phyloP scores from a whole-genome alignment of 2,113 vertebrate genomes.

The Antechinus stuartii region DNA sequence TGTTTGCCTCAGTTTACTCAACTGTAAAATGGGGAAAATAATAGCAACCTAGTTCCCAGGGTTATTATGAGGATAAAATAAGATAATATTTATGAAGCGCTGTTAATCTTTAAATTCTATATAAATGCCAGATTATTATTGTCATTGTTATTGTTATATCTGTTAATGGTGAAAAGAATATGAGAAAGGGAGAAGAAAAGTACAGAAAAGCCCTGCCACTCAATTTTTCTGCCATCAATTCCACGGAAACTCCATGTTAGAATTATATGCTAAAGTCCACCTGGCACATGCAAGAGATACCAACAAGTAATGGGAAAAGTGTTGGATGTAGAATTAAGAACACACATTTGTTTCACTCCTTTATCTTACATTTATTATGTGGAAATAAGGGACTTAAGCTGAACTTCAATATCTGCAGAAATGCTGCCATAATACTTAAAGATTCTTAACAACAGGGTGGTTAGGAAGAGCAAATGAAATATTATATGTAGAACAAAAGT shows the following conservation, averaged over 20 bases:
- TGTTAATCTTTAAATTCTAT: background rate
- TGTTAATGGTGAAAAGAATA: conserved; percentile 55
- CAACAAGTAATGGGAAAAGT: background rate
- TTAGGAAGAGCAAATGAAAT: too few species aligned
- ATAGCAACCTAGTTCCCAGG: background rate
- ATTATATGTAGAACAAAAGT: too few species aligned
- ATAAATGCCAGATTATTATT: background rate
- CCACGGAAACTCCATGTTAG: conserved; percentile 39
- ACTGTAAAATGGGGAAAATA: background rate
- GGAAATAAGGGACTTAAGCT: background rate
- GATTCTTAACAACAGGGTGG: too few species aligned
- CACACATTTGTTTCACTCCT: background rate
- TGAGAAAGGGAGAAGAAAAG: conserved; percentile 42
- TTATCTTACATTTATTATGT: background rate
- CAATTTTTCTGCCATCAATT: conserved; percentile 34
- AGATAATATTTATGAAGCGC: background rate
- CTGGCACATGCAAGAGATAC: background rate
- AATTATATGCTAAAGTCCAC: background rate
- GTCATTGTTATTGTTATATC: background rate
- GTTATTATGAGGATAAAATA: background rate
- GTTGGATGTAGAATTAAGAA: background rate
- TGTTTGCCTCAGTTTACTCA: background rate
- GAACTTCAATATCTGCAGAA: too few species aligned
- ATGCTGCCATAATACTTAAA: too few species aligned
- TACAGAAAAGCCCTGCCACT: conserved; percentile 35